Conservation (phyloP, 2,113 vertebrate species). For the Sciurus niger region DNA sequence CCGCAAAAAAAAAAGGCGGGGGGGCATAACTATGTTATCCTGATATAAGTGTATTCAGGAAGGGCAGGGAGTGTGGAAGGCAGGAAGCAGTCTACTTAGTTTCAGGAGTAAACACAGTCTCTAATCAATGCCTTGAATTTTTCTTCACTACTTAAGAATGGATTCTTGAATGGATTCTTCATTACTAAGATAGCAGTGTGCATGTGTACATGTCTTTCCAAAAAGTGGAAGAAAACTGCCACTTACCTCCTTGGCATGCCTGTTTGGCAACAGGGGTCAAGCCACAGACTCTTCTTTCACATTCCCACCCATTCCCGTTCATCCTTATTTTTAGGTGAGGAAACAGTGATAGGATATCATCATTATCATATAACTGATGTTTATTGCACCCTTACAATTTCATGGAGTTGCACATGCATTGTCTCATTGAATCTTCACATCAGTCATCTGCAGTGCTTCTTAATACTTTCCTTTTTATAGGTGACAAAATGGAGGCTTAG, state of each 20-base stretch:
- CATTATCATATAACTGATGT: background rate
- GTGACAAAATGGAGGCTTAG: background rate
- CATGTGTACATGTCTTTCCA: background rate
- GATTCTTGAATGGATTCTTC: conserved; percentile 6
- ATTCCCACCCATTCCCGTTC: background rate
- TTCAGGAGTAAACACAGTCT: background rate
- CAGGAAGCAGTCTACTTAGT: background rate
- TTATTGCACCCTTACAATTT: background rate
- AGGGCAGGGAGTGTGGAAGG: background rate
- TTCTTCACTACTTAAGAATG: background rate
- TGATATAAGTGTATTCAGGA: background rate
- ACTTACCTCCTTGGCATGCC: background rate
- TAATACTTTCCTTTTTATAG: background rate
- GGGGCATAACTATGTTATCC: background rate
- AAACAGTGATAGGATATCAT: background rate
- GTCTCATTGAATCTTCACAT: background rate
- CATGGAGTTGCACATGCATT: background rate
- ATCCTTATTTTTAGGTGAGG: background rate
- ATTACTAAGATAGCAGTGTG: background rate
- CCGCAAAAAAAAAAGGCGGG: too few relatives aligned
- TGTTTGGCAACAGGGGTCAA: background rate
- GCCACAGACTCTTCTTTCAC: background rate
- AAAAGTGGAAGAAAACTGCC: background rate
- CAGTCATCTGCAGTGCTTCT: background rate
- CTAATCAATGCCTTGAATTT: background rate